Conservation (phyloP, 2,797 vertebrate genomes). For the Mus minutoides region DNA sequence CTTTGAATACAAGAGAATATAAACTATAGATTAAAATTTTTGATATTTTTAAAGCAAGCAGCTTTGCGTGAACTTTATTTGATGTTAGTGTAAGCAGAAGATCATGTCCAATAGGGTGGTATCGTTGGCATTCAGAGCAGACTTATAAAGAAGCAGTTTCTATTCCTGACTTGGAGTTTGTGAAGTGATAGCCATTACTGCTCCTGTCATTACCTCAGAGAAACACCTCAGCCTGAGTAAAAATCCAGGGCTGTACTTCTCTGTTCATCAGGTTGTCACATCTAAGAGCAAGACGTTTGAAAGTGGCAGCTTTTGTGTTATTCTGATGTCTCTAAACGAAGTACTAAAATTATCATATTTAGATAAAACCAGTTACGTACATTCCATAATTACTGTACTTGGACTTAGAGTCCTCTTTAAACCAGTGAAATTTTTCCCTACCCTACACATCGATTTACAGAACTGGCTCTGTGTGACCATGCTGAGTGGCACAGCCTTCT, state of each 20-base stretch:
- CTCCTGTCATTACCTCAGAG: constrained; percentile 30
- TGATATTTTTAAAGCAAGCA: background rate
- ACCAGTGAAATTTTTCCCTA: background rate
- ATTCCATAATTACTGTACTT: background rate
- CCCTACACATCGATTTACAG: background rate
- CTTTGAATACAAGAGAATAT: constrained; percentile 12
- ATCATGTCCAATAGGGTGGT: background rate
- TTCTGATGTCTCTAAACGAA: background rate
- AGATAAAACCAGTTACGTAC: background rate
- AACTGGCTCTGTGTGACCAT: background rate
- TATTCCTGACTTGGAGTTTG: constrained; percentile 32
- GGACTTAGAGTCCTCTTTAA: background rate
- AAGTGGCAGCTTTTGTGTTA: constrained; percentile 1
- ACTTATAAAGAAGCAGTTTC: constrained; percentile 36
- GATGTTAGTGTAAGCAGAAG: background rate
- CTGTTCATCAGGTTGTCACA: background rate
- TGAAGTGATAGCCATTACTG: background rate
- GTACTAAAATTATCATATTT: background rate
- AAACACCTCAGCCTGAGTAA: background rate
- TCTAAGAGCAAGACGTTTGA: constrained; percentile 2
- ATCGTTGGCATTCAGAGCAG: background rate
- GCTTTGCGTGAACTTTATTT: background rate
- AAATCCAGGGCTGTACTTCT: background rate
- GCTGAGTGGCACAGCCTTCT: background rate
- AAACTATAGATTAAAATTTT: background rate